A percentile compares a stretch with the other conserved stretches of the same genome.
Evolutionary conservation across 2,113 vertebrate species (phyloP).

Genomic region (Junco hyemalis): DNA sequence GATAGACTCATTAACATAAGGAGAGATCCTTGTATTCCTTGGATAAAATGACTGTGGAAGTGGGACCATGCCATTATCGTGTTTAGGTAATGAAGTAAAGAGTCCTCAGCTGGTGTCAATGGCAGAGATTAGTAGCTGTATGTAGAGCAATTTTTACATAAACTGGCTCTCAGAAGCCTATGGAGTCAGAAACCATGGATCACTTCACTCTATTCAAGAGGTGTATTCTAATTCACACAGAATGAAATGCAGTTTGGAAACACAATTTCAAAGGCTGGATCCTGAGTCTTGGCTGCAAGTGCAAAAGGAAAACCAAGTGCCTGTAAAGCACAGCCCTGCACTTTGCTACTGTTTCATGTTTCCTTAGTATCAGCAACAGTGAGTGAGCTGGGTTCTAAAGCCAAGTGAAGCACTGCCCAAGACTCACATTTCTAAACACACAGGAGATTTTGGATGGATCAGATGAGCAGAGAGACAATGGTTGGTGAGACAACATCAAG

Average conservation of each 20-base stretch:
- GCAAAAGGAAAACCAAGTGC: not conserved
- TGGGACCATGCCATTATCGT: not conserved
- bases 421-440: not conserved
- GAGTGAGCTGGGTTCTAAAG: not conserved
- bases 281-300: not conserved
- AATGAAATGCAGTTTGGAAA: not conserved
- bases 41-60: not conserved
- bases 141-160: not conserved
- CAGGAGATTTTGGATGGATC: not conserved
- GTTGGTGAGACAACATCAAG: not conserved
- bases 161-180: not conserved
- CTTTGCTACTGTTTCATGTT: not conserved
- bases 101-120: not conserved
- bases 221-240: not conserved
- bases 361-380: not conserved
- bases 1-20: not conserved
- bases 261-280: not conserved
- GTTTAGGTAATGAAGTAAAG: not conserved
- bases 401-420: not conserved
- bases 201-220: not conserved
- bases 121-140: not conserved
- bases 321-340: not conserved
- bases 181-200: not conserved
- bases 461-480: not conserved
- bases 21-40: not conserved